Conservation (phyloP, 1,140 invertebrate genomes). For the Muscidifurax raptorellus region DNA sequence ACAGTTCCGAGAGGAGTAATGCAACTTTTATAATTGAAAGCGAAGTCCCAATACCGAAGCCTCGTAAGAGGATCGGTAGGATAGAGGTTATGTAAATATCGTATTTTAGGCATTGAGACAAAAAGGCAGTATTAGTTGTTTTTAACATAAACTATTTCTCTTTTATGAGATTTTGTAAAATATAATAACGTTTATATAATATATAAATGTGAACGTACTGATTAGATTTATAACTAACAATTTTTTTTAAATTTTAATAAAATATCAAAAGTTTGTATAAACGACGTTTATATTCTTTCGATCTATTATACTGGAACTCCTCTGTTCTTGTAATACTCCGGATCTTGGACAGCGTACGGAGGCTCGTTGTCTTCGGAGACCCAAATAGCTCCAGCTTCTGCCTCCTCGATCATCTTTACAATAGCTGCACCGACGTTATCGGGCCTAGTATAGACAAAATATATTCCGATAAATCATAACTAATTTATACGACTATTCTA, state of each 20-base stretch:
- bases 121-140: neutral
- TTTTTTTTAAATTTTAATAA: neutral
- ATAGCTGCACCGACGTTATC: slow-evolving; percentile 56
- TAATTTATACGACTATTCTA: neutral
- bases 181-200: neutral
- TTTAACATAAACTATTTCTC: neutral
- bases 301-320: slow-evolving; percentile 14
- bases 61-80: slow-evolving; percentile 54
- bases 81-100: slow-evolving; percentile 47
- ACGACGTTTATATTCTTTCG: neutral
- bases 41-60: slow-evolving; percentile 62
- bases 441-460: slow-evolving; percentile 13
- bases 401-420: slow-evolving; percentile 67
- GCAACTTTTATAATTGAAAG: slow-evolving; percentile 69
- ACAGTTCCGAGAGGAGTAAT: slow-evolving; percentile 63
- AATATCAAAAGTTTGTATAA: slow-evolving; percentile 1
- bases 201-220: neutral
- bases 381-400: slow-evolving; percentile 71
- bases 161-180: neutral
- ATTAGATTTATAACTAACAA: neutral
- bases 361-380: slow-evolving; percentile 68
- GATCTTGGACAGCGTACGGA: slow-evolving; percentile 69
- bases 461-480: neutral
- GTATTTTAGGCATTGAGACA: neutral
- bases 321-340: slow-evolving; percentile 51